Conservation (phyloP, 2,888 invertebrate species). For the Boloria euphrosyne region DNA sequence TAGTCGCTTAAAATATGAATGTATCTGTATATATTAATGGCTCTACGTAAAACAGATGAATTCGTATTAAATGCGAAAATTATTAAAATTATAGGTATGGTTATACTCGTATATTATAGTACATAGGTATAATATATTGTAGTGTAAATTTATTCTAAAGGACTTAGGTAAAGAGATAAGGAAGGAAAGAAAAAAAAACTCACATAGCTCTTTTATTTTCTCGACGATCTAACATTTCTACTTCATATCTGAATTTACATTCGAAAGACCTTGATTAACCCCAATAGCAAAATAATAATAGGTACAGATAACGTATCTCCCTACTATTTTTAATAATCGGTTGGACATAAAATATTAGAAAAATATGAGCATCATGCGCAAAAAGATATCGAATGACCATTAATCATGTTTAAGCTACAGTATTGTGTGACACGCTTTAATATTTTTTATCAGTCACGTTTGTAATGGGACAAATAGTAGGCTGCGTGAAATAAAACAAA, state of each 20-base stretch:
- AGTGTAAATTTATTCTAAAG: too few relatives aligned
- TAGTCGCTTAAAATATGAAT: too few relatives aligned
- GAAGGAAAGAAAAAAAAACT: too few relatives aligned
- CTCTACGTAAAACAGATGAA: too few relatives aligned
- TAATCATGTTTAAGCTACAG: conserved; percentile 14
- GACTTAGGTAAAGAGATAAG: too few relatives aligned
- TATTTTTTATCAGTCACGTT: conserved; percentile 5
- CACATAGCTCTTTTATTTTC: too few relatives aligned
- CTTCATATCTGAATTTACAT: background rate
- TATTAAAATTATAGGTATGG: too few relatives aligned
- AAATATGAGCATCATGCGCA: background rate
- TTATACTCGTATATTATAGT: too few relatives aligned
- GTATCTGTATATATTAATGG: too few relatives aligned
- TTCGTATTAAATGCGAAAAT: too few relatives aligned
- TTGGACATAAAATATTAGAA: conserved; percentile 7
- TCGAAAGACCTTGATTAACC: background rate
- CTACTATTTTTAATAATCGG: conserved; percentile 6
- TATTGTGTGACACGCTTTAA: background rate
- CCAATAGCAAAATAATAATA: conserved; percentile 11
- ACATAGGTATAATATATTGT: too few relatives aligned
- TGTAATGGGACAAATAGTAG: background rate
- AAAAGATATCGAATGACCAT: conserved; percentile 5
- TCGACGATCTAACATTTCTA: background rate
- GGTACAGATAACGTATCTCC: conserved; percentile 6
- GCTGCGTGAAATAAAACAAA: background rate